Base-by-base conservation (phyloP, 2,888 invertebrate species). In the Dusona sp. region DNA sequence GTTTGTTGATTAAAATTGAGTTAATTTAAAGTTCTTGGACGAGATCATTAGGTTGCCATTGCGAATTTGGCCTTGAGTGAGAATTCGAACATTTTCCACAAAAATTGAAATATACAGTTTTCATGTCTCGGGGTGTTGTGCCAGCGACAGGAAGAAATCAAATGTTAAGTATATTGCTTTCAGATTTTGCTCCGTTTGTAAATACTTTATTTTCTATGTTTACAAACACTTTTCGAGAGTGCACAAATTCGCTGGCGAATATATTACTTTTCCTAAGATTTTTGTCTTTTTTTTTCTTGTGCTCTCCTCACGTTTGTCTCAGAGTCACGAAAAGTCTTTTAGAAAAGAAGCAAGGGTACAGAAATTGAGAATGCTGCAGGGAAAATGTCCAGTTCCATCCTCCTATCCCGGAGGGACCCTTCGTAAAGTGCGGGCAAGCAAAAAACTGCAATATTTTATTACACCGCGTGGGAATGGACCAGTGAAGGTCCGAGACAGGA, bases 391-490 rank as follows among this genome's bases (percentile, higher is more conserved):
- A 65, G 64, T 29, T 33, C 64, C 36, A 48, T 64, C n/a, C 73
- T 84, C 36, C 70, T 65, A 29, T 83, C 79, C 84, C 74, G 45
- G n/a, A 73, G 45, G 86, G 64, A 57, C 80, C 77, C 68, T 42
- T 74, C 79, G 74, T 57, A 86, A 79, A 73, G 82, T 84, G 79
- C 70, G 79, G 48, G 72, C 70, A 67, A 54, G 36, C 67, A 42
- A 67, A 74, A 73, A 67, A 29, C 64, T 84, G 81, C 86, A 87
- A 88, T 89, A 89, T 88, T 89, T 83, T 82, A 82, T 89, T 90
- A 89, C 89, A 83, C 79, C 68, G 68, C 88, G 88, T 90, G 89
- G 83, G 87, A 88, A 87, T 83, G 36, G 74, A 82, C 87, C 84
- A 80, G 80, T 85, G 87, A 79, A 80, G 80, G 81, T 72, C 72